Conservation (phyloP, 2,888 invertebrate species). For the Ormyrus labotus region DNA sequence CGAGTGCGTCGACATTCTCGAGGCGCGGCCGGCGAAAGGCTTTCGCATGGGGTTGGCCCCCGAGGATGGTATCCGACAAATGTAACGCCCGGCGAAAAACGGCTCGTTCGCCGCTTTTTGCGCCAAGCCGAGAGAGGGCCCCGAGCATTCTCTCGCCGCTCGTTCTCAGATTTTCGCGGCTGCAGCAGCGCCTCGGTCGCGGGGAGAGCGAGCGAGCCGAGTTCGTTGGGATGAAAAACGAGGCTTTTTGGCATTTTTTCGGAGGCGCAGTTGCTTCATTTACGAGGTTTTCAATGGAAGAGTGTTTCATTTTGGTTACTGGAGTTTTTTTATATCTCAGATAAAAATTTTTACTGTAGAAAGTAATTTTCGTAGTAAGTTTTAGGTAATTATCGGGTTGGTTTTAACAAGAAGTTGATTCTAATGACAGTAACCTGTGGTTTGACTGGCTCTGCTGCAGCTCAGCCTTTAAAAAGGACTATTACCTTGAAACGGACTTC, state of each 20-base stretch:
- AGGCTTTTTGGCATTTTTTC: neutral
- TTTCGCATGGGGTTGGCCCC: constrained; percentile 42
- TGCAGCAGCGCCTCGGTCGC: neutral
- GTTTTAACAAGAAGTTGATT: no score
- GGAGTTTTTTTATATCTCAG: no score
- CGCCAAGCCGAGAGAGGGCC: neutral
- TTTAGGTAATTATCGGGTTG: no score
- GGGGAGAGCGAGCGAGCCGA: neutral
- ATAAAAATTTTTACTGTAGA: no score
- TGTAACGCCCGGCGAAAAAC: constrained; percentile 68
- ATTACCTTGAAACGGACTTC: no score
- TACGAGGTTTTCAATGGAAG: neutral
- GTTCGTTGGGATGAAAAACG: neutral
- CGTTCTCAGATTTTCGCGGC: neutral
- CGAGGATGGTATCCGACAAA: constrained; percentile 68
- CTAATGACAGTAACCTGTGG: no score
- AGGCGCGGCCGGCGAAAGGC: constrained; percentile 35
- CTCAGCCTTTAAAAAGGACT: no score
- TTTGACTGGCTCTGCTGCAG: no score
- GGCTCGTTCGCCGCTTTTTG: constrained; percentile 13
- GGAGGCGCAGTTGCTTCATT: neutral
- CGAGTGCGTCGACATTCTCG: constrained; percentile 28
- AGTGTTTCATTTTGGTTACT: no score
- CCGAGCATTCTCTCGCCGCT: constrained; percentile 12
- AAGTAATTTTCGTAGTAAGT: no score